Evolutionary conservation across 92 coral and sea anemone genomes (phyloP), one percentile per base, ranked within the genome.

Genomic region (Epizoanthus ramosus): DNA sequence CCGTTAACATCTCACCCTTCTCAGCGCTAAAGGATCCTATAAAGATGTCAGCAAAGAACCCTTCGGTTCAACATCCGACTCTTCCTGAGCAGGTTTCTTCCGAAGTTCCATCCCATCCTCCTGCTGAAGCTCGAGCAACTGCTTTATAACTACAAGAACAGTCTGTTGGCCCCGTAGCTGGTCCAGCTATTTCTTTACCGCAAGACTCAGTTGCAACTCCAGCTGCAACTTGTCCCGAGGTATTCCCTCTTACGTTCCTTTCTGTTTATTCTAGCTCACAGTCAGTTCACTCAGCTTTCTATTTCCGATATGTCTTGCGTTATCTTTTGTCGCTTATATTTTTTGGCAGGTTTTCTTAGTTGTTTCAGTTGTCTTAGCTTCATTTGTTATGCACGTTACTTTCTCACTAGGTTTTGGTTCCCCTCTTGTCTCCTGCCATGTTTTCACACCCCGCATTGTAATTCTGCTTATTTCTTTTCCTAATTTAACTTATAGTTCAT

Each of bases 101-200:
- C 74, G 74, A 69, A 69, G 74, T 69, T 69, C 74, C 47, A 69
- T 69, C 50, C 74, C 74, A 69, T 69, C 3, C 74, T 69, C 74
- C 74, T 24, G 74, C 47, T 69, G 47, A 69, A 69, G 74, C 74
- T 69, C 43, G 50, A 69, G 74, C 74, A 69, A 24, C 50, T 24
- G 74, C 21, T 66, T 66, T 28, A 28, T 2, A 28, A 28, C 74
- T 69, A 4, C 8, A 69, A 69, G 3, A 35, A 69, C 74, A 69
- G 8, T 69, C 74, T 69, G 50, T 69, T 24, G 74, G 31, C 31
- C 31, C 31, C 31, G 31, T 28, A 28, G 31, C 31, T 28, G 31
- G 74, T 69, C 74, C 50, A 24, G 74, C 74, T 69, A 69, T 69
- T 69, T 69, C 74, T 24, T 24, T 24, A 24, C 74, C 74, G 74